Percentiles rank a stretch among this genome's conserved stretches.
Conservation (phyloP, 1,140 invertebrate genomes). For the Drosophila athabasca region DNA sequence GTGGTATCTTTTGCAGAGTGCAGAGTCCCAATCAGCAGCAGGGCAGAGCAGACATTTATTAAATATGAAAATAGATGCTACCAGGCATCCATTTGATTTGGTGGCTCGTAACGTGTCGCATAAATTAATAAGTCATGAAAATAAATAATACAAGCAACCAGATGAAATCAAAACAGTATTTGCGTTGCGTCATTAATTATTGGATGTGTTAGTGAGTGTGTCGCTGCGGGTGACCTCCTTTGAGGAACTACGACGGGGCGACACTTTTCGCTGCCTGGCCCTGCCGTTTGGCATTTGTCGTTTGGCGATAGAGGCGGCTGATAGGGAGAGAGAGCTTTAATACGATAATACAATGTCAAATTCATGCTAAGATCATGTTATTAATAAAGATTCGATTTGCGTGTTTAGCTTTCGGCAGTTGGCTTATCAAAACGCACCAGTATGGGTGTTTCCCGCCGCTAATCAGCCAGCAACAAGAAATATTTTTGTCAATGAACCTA, state of each 20-base stretch:
- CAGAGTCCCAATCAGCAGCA: constrained; percentile 15
- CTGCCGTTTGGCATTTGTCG: too few species aligned
- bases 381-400: too few species aligned
- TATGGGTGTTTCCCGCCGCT: not conserved
- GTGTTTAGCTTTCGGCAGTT: too few species aligned
- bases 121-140: constrained; percentile 52
- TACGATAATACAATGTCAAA: too few species aligned
- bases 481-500: constrained; percentile 11
- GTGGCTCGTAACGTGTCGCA: constrained; percentile 42
- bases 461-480: constrained; percentile 15
- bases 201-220: not conserved
- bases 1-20: constrained; percentile 10
- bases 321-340: too few species aligned
- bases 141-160: constrained; percentile 28
- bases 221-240: constrained; percentile 24
- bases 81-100: constrained; percentile 6
- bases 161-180: constrained; percentile 25
- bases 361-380: too few species aligned
- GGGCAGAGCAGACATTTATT: constrained; percentile 23
- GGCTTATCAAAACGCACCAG: not conserved
- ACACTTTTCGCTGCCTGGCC: too few species aligned
- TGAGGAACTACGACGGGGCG: not conserved
- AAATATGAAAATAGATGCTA: constrained; percentile 9
- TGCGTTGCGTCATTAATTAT: constrained; percentile 26
- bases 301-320: too few species aligned